These are phyloP conservation scores for Periplaneta americana DNA, from an alignment of 1,140 invertebrate species.

Conservation along the genomic window DNA sequence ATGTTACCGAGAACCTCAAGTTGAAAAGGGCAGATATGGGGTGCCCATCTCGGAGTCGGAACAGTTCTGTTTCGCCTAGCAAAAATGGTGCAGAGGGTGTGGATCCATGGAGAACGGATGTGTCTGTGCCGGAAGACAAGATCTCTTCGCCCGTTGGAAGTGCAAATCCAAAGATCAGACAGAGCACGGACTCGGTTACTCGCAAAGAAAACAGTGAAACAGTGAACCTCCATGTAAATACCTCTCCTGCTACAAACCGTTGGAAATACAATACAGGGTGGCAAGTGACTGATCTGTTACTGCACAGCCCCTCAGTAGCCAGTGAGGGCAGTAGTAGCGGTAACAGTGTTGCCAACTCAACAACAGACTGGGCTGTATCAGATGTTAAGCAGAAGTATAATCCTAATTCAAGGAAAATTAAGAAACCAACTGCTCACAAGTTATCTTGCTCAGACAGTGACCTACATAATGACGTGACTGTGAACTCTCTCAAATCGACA, in stretches of 20 bases:
- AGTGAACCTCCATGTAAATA: too few species aligned
- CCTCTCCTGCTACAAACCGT: background rate
- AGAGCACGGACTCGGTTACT: background rate
- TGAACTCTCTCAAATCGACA: too few species aligned
- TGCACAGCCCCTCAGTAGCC: conserved; percentile 16
- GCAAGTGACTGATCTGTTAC: conserved; percentile 15
- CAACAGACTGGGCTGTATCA: conserved; percentile 15
- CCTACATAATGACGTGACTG: background rate
- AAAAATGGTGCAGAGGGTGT: background rate
- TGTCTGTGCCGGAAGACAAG: background rate
- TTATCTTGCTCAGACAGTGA: background rate
- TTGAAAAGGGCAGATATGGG: background rate
- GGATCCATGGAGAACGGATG: background rate
- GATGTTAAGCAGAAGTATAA: conserved; percentile 2
- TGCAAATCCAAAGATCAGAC: background rate
- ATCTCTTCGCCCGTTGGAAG: too few species aligned
- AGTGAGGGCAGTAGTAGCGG: conserved; percentile 13
- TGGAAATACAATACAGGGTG: background rate
- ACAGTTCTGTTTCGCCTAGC: background rate
- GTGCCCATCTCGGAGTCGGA: too few species aligned
- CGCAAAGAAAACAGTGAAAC: too few species aligned
- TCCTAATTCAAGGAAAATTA: background rate
- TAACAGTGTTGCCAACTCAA: conserved; percentile 16
- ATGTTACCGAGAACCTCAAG: background rate
- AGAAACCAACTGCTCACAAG: background rate